Base-by-base conservation (phyloP, 1,140 invertebrate species). In the Drosophila ambigua region DNA sequence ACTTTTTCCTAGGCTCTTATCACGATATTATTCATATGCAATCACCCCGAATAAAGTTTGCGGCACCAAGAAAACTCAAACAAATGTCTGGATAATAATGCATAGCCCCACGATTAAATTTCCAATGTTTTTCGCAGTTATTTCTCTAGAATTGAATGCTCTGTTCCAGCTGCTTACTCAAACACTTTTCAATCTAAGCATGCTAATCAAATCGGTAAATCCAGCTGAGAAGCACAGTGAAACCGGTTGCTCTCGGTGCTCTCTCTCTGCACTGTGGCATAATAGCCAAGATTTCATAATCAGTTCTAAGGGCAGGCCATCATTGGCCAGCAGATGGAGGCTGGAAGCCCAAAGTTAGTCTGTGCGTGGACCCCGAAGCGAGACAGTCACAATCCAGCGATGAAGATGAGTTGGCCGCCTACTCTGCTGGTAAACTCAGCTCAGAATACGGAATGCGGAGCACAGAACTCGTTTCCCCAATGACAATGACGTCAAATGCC, bases 401-500 rank as follows among this genome's bases (percentile, higher is more conserved):
- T 31, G 13, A 61, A 61, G 8, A 48, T 57, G 28, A 43, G 43
- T 55, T 52, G 39, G 26, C 24, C 68, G 51, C 20, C 50, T 5
- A n/a, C 35, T 23, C 46, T 69, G 20, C 13, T 76, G 73, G 73
- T 76, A 76, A 68, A 24, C 46, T 41, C 11, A 23, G 9, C 7
- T 26, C 26, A 24, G 3, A 7, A 26, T 11, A 50, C 45, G 16
- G 11, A 28, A 15, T 15, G 15, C 5, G 2, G 9, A 7, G 7
- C 26, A 28, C 43, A 66, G 39, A 75, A 76, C 72, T 51, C 16
- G 72, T 75, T 72, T 75, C 2, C 26, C 16, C 20, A 46, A 5
- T 39, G 9, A 5, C 35, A 39, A 59, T 75, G 72, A 75, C 72
- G 50, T 75, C 49, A 75, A 59, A 55, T 23, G 45, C 5, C 41